A percentile compares a stretch with the other conserved stretches of the same genome.
Evolutionary conservation across 1,140 invertebrate genomes (phyloP).

Genomic region (Bombus soroeensis): DNA sequence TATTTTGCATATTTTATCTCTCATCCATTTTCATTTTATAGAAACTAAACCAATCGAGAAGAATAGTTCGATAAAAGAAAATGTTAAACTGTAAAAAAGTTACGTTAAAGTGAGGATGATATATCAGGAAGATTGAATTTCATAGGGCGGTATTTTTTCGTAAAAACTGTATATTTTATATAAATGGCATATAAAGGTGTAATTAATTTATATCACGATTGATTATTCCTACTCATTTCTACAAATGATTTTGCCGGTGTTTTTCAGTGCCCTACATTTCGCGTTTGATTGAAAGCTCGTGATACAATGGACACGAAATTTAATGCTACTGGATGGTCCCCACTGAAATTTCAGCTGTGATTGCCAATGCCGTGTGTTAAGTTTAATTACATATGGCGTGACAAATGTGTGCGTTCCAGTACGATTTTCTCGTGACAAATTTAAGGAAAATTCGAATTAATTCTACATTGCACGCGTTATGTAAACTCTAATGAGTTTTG

Average conservation of each 20-base stretch:
- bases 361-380: not conserved
- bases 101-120: not conserved
- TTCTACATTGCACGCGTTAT: not conserved
- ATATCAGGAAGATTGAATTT: not conserved
- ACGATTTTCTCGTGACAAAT: not conserved
- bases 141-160: not conserved
- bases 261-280: constrained; percentile 6
- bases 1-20: too few species aligned
- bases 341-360: not conserved
- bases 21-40: too few species aligned
- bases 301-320: constrained; percentile 18
- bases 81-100: not conserved
- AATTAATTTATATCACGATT: not conserved
- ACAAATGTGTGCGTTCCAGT: not conserved
- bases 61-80: not conserved
- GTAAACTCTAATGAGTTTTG: not conserved
- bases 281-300: not conserved
- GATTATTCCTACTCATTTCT: not conserved
- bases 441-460: not conserved
- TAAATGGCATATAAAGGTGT: not conserved
- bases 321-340: not conserved
- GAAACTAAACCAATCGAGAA: not conserved
- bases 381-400: not conserved
- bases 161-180: not conserved
- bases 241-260: not conserved